These are phyloP conservation scores for Perca fluviatilis DNA, from an alignment of 2,113 vertebrate species.

Conservation along the genomic window DNA sequence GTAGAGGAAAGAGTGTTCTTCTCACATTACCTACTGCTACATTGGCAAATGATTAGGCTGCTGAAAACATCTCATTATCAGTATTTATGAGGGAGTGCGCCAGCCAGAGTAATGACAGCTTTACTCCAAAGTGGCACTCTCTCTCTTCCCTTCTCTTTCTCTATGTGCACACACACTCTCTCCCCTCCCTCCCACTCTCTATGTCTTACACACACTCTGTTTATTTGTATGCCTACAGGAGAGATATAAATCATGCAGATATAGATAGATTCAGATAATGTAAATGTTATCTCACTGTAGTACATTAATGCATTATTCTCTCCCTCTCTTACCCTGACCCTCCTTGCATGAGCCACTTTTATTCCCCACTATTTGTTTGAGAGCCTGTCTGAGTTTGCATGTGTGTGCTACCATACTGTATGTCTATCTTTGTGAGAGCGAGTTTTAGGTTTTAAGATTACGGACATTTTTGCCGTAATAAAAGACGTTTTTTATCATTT, in stretches of 20 bases:
- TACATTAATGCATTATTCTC: constrained; percentile 12
- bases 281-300: constrained; percentile 11
- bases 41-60: constrained; percentile 81
- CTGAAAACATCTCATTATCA: constrained; percentile 86
- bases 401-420: neutral
- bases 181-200: neutral
- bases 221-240: constrained; percentile 17
- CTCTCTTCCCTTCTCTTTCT: constrained; percentile 31
- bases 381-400: constrained; percentile 3
- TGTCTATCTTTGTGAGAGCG: neutral
- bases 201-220: constrained; percentile 17
- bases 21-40: constrained; percentile 73
- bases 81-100: constrained; percentile 84
- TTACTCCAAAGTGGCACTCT: constrained; percentile 79
- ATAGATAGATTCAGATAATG: constrained; percentile 18
- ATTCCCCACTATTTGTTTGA: constrained; percentile 1
- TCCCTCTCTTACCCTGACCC: neutral
- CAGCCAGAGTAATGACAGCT: constrained; percentile 83
- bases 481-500: neutral
- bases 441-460: neutral
- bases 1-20: constrained; percentile 67
- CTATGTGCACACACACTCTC: neutral
- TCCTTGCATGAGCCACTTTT: constrained; percentile 8
- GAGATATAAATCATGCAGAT: neutral
- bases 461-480: neutral